Percentiles rank a stretch among this genome's conserved stretches.
These are phyloP conservation scores for Drosophila aldrichi DNA, from an alignment of 2,888 invertebrate genomes.

Conservation along the genomic window DNA sequence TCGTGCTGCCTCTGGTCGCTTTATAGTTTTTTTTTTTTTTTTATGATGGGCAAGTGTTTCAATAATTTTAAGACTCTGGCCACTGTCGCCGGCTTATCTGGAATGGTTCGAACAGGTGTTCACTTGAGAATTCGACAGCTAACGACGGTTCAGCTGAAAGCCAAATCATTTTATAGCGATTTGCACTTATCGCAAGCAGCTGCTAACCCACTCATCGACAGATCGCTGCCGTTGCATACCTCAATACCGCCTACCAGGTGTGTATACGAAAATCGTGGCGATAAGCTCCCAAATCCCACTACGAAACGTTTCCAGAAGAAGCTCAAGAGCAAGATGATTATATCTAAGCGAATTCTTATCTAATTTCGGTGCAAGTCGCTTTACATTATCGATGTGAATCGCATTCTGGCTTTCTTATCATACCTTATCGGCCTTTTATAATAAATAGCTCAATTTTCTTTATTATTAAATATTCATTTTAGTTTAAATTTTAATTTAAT, in stretches of 20 bases:
- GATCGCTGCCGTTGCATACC: slow-evolving; percentile 15
- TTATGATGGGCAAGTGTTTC: slow-evolving; percentile 53
- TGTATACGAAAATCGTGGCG: slow-evolving; percentile 21
- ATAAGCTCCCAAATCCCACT: slow-evolving; percentile 2
- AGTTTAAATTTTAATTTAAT: not conserved
- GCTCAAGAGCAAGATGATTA: not conserved
- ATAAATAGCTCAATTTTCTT: not conserved
- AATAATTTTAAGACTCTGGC: slow-evolving; percentile 28
- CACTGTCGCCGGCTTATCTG: slow-evolving; percentile 40
- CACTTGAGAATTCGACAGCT: slow-evolving; percentile 36
- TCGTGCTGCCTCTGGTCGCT: not conserved
- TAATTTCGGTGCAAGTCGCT: not conserved
- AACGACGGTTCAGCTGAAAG: slow-evolving; percentile 10
- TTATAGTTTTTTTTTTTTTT: slow-evolving; percentile 36
- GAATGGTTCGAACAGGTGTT: slow-evolving; percentile 52
- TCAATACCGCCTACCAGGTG: slow-evolving; percentile 28
- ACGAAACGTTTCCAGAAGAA: not conserved
- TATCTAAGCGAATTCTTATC: not conserved
- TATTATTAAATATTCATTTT: not conserved
- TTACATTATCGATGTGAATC: not conserved
- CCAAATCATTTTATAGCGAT: slow-evolving; percentile 35
- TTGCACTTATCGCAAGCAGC: slow-evolving; percentile 50
- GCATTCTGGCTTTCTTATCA: not conserved
- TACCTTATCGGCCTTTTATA: not conserved
- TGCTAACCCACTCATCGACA: slow-evolving; percentile 27